phyloP scores from a whole-genome alignment of 2,113 vertebrate species.

The Corythornis cristatus region DNA sequence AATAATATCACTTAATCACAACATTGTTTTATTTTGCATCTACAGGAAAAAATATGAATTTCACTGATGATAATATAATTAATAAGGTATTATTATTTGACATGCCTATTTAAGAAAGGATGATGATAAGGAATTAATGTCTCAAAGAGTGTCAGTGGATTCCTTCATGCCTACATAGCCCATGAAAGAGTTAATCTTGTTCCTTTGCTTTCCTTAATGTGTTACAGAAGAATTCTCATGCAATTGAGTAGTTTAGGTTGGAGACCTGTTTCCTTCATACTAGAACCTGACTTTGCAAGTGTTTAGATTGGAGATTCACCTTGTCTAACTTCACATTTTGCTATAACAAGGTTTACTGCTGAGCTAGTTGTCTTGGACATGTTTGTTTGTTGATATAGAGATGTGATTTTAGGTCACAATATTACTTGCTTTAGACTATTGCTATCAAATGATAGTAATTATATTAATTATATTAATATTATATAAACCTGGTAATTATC shows the following conservation, averaged over 20 bases:
- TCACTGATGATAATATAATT: not conserved
- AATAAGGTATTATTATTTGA: not conserved
- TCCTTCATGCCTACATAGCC: not conserved
- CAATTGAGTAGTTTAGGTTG: not conserved
- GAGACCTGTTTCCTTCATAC: not conserved
- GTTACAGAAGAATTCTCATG: not conserved
- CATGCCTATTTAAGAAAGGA: not conserved
- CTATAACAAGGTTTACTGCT: not conserved
- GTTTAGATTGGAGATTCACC: not conserved
- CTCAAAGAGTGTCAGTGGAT: not conserved
- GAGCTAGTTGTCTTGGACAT: not conserved
- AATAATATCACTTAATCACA: not conserved
- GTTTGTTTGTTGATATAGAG: not conserved
- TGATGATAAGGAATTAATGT: accelerated
- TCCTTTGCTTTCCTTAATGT: not conserved
- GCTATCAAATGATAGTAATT: not conserved
- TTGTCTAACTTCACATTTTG: not conserved
- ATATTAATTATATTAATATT: not conserved
- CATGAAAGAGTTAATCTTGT: not conserved
- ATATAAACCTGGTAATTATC: slow-evolving; percentile 36
- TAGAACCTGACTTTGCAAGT: not conserved
- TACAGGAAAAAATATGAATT: not conserved
- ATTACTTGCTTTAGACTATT: not conserved
- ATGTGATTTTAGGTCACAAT: not conserved
- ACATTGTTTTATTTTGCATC: not conserved